A percentile compares a stretch with the other conserved stretches of the same genome.
Evolutionary conservation across 2,888 invertebrate species (phyloP).

Genomic region (Caenorhabditis imperialis): DNA sequence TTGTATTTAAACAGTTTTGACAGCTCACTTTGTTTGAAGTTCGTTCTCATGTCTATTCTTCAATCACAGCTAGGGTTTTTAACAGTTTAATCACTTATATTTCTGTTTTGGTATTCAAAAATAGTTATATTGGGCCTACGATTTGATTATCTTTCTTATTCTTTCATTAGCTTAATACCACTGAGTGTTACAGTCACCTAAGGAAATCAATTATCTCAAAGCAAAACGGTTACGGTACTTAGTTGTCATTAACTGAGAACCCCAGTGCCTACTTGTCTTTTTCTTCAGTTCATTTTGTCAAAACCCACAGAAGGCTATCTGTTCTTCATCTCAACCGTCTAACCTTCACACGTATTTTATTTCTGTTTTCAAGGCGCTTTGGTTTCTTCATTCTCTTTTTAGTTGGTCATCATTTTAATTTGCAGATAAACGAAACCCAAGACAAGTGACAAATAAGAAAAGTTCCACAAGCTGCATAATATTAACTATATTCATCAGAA

Average conservation of each 20-base stretch:
- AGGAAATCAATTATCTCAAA: too few relatives aligned
- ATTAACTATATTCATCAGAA: conserved; percentile 22
- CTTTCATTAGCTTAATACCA: too few relatives aligned
- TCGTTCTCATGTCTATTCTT: too few relatives aligned
- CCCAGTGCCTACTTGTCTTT: too few relatives aligned
- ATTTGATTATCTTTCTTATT: too few relatives aligned
- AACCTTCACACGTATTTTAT: conserved; percentile 47
- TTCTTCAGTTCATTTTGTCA: conserved; percentile 1
- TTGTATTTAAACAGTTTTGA: conserved; percentile 51
- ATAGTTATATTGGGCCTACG: too few relatives aligned
- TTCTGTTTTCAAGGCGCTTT: conserved; percentile 6
- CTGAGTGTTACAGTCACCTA: too few relatives aligned
- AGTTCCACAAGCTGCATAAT: conserved; percentile 31
- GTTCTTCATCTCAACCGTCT: conserved; percentile 21
- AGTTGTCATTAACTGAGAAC: too few relatives aligned
- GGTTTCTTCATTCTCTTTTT: background rate
- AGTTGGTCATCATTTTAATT: background rate
- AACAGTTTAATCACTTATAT: too few relatives aligned
- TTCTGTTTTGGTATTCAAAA: too few relatives aligned
- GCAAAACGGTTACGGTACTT: too few relatives aligned
- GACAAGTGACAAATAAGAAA: conserved; percentile 3
- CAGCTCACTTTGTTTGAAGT: conserved; percentile 34
- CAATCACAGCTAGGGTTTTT: too few relatives aligned
- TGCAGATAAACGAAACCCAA: conserved; percentile 36
- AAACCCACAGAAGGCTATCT: conserved; percentile 12